Percentiles rank a stretch among this genome's conserved stretches.
Conservation (phyloP, 2,113 vertebrate genomes). For the Elephas maximus region DNA sequence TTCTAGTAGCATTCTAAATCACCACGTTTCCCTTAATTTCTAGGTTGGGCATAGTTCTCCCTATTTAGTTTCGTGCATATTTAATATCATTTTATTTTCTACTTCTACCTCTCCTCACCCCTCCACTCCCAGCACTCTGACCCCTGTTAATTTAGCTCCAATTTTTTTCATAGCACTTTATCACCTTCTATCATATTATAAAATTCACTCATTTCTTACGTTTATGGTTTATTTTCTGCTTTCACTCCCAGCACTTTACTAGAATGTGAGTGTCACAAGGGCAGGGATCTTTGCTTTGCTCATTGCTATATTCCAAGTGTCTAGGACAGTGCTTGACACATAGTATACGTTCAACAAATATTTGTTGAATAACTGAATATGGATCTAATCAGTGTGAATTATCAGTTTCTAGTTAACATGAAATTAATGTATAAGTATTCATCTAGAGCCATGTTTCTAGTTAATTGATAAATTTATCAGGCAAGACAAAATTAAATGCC, state of each 20-base stretch:
- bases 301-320: background rate
- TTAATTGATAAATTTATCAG: background rate
- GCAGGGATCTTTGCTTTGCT: background rate
- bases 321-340: background rate
- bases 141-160: background rate
- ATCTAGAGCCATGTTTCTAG: slow-evolving; percentile 3
- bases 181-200: background rate
- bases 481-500: slow-evolving; percentile 22
- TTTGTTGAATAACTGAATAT: background rate
- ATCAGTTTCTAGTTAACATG: slow-evolving; percentile 51
- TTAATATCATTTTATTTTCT: background rate
- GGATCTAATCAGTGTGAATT: background rate
- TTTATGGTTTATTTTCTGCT: background rate
- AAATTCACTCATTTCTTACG: background rate
- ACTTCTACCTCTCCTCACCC: background rate
- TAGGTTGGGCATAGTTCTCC: background rate
- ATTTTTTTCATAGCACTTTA: background rate
- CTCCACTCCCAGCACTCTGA: background rate
- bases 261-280: background rate
- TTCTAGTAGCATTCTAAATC: background rate
- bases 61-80: slow-evolving; percentile 28
- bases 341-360: background rate
- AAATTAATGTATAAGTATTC: background rate
- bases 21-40: background rate
- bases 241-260: background rate